phyloP scores from a whole-genome alignment of 1,140 invertebrate species.

The Bicyclus anynana region DNA sequence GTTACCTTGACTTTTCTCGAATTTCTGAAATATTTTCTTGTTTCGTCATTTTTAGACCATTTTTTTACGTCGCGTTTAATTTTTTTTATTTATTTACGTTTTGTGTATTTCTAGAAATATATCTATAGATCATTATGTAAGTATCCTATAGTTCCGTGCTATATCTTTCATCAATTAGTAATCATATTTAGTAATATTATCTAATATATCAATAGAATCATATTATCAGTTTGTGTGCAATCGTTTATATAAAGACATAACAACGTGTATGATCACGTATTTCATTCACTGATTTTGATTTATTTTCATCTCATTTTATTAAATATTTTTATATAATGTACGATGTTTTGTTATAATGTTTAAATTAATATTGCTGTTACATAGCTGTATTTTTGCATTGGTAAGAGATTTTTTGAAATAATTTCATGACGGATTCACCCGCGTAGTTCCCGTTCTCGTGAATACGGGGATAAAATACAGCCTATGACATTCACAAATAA shows the following conservation, averaged over 20 bases:
- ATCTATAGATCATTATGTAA: too few species aligned
- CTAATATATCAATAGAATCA: neutral
- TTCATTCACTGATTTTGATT: conserved; percentile 19
- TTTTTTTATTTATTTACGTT: too few species aligned
- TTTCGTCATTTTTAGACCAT: too few species aligned
- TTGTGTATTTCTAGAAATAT: too few species aligned
- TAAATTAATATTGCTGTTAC: conserved; percentile 6
- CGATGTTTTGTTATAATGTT: conserved; percentile 19
- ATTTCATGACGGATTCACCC: too few species aligned
- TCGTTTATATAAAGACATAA: conserved; percentile 19
- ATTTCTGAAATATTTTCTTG: too few species aligned
- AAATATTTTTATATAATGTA: neutral
- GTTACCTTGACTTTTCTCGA: too few species aligned
- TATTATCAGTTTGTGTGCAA: neutral
- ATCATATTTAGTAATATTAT: neutral
- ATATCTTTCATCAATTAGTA: neutral
- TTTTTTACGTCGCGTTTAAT: too few species aligned
- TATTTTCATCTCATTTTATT: conserved; percentile 16
- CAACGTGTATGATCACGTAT: conserved; percentile 24
- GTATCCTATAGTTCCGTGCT: too few species aligned
- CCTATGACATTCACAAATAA: too few species aligned
- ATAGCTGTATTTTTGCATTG: conserved; percentile 15
- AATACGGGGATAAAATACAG: too few species aligned
- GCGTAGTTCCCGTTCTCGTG: too few species aligned
- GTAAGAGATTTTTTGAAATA: conserved; percentile 16